Evolutionary conservation across 35 echinoderm and acorn worm genomes (phyloP).

Genomic region (Eucidaris tribuloides): DNA sequence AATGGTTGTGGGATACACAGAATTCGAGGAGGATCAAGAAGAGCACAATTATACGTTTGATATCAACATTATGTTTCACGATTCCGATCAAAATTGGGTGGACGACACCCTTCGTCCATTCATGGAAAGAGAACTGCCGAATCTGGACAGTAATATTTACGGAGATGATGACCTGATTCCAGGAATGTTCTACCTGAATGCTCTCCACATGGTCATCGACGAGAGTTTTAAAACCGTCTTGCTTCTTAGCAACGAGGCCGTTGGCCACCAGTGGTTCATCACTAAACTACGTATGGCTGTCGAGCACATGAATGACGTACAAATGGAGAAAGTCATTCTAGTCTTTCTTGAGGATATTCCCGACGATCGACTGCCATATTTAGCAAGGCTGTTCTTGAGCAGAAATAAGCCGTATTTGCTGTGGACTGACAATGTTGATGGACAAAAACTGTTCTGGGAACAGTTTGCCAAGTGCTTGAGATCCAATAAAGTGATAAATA

Average conservation of each 20-base stretch:
- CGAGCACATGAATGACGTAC: constrained; percentile 3
- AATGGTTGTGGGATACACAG: background rate
- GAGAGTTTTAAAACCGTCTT: background rate
- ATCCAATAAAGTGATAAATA: background rate
- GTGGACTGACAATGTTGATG: constrained; percentile 15
- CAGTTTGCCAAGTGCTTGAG: background rate
- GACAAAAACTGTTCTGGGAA: constrained; percentile 1
- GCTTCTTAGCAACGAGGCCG: background rate
- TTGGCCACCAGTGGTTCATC: background rate
- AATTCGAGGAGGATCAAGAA: background rate
- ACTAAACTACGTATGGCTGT: constrained; percentile 6
- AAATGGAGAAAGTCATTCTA: background rate
- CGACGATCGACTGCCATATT: background rate
- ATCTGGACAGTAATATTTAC: background rate
- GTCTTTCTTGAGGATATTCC: background rate
- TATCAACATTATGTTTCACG: background rate
- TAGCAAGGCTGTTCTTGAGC: background rate
- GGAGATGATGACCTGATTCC: background rate
- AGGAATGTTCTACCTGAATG: background rate
- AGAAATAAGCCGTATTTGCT: background rate
- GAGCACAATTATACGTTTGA: background rate
- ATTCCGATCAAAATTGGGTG: background rate
- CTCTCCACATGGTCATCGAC: background rate
- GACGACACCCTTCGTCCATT: background rate
- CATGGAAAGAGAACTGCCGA: background rate